A percentile compares a stretch with the other conserved stretches of the same genome.
These are phyloP conservation scores for Apaloderma vittatum DNA, from an alignment of 2,113 vertebrate genomes.

Conservation along the genomic window DNA sequence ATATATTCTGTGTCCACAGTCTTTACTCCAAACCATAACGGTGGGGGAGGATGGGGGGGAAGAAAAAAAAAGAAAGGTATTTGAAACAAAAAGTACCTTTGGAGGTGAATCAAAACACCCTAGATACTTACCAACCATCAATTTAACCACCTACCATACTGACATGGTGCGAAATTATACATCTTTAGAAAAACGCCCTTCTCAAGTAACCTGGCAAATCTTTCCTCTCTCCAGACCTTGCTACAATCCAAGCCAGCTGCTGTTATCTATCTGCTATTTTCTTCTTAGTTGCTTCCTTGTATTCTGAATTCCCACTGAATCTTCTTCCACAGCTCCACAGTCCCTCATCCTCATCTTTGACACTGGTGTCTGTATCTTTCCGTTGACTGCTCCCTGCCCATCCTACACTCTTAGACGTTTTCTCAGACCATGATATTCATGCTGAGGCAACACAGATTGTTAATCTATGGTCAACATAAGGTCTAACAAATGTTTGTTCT, in stretches of 20 bases:
- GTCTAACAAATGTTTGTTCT: constrained; percentile 9
- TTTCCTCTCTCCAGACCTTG: not conserved
- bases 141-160: not conserved
- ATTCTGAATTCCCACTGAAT: not conserved
- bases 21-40: not conserved
- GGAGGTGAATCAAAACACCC: not conserved
- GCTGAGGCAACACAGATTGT: not conserved
- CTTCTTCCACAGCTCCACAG: not conserved
- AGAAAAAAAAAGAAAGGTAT: not conserved
- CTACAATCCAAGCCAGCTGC: not conserved
- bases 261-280: not conserved
- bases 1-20: not conserved
- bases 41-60: too few relatives aligned
- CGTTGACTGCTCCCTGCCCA: not conserved
- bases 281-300: not conserved
- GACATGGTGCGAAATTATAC: accelerated
- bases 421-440: not conserved
- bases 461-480: not conserved
- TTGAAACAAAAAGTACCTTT: not conserved
- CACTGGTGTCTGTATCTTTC: accelerated
- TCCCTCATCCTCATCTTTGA: not conserved
- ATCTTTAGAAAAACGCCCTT: not conserved
- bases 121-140: not conserved
- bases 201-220: not conserved
- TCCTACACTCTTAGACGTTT: not conserved